Percentiles rank a stretch among this genome's conserved stretches.
Evolutionary conservation across 1,140 invertebrate species (phyloP).

Genomic region (Acromyrmex charruanus): DNA sequence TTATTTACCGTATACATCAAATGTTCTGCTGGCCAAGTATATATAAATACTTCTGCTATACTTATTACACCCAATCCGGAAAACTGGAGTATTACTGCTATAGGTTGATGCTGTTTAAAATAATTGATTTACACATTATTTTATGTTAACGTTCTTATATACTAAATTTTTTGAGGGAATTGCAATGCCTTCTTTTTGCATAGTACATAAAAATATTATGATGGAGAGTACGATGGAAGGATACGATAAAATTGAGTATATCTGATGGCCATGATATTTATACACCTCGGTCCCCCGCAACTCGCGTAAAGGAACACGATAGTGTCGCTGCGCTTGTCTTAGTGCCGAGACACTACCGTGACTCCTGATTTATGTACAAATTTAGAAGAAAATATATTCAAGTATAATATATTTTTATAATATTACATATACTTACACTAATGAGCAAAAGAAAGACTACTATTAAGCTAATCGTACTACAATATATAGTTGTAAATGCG

Average conservation of each 20-base stretch:
- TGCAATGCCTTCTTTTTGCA: no score
- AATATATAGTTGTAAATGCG: constrained; percentile 1
- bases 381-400: no score
- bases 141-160: neutral
- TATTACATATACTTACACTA: constrained; percentile 19
- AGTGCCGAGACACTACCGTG: no score
- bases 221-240: no score
- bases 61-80: rapidly evolving
- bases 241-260: no score
- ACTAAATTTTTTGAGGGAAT: neutral
- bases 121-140: neutral
- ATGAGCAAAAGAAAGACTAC: neutral
- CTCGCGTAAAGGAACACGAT: no score
- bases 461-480: neutral
- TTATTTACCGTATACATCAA: neutral
- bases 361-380: no score
- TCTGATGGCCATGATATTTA: no score
- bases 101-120: neutral
- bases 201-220: no score
- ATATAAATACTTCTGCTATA: constrained; percentile 12
- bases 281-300: no score
- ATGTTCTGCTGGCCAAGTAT: constrained; percentile 33
- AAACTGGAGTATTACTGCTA: neutral
- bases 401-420: no score
- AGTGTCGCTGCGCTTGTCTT: no score